These are phyloP conservation scores for Alectoris magna DNA, from an alignment of 2,797 vertebrate species.

Conservation along the genomic window DNA sequence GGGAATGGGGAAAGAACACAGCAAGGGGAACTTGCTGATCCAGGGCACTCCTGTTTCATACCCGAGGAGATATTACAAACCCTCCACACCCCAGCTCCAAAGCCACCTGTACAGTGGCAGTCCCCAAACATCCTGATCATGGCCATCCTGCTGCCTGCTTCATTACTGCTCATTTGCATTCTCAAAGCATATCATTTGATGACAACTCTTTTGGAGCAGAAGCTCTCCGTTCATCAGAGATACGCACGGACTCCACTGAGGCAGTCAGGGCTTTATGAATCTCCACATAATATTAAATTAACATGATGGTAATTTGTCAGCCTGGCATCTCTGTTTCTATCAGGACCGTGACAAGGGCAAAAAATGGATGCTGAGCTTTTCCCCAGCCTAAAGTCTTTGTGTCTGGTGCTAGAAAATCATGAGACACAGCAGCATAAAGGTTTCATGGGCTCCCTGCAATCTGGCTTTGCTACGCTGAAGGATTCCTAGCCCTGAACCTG, in stretches of 20 bases:
- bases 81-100: neutral
- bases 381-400: neutral
- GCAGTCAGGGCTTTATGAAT: neutral
- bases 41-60: neutral
- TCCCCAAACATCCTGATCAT: neutral
- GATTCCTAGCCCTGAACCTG: neutral
- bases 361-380: neutral
- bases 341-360: neutral
- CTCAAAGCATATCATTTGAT: neutral
- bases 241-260: neutral
- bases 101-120: neutral
- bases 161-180: neutral
- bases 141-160: neutral
- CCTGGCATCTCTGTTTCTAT: neutral
- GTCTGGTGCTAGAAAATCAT: neutral
- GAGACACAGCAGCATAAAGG: neutral
- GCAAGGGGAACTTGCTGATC: neutral
- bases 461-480: neutral
- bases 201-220: neutral
- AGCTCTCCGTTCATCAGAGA: slow-evolving; percentile 17
- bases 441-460: neutral
- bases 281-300: slow-evolving; percentile 31
- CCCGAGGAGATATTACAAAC: neutral
- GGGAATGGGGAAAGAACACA: neutral
- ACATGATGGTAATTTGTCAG: slow-evolving; percentile 30